Conservation (phyloP, 1,140 invertebrate species). For the Pararge aegeria region DNA sequence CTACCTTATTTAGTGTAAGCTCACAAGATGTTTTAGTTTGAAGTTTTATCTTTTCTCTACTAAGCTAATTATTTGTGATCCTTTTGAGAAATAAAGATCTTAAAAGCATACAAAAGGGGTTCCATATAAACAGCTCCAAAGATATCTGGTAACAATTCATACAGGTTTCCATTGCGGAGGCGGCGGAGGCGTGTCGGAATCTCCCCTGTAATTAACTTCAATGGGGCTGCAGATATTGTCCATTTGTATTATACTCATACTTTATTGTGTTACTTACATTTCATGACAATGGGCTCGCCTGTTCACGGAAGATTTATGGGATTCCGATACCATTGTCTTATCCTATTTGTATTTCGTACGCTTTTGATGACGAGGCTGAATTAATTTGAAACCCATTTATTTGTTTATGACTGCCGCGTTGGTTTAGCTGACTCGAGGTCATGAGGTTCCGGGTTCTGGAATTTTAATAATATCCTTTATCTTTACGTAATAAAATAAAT, state of each 20-base stretch:
- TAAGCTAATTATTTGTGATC: too few relatives aligned
- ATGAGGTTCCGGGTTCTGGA: too few relatives aligned
- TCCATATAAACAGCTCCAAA: background rate
- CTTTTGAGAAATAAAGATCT: background rate
- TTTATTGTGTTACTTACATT: slow-evolving; percentile 11
- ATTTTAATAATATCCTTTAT: too few relatives aligned
- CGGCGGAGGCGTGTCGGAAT: background rate
- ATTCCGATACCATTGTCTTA: slow-evolving; percentile 25
- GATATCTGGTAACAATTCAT: background rate
- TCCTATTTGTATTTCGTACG: background rate
- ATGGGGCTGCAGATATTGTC: slow-evolving; percentile 2
- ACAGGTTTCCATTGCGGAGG: slow-evolving; percentile 9
- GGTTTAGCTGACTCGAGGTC: too few relatives aligned
- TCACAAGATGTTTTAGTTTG: too few relatives aligned
- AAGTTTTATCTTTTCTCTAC: too few relatives aligned
- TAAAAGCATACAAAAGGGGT: too few relatives aligned
- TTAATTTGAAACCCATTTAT: background rate
- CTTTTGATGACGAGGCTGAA: background rate
- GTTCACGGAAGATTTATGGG: slow-evolving; percentile 22
- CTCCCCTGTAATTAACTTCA: slow-evolving; percentile 23
- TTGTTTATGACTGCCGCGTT: too few relatives aligned
- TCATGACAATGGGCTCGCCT: slow-evolving; percentile 25
- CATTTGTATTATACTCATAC: background rate
- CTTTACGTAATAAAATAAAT: too few relatives aligned
- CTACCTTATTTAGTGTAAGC: too few relatives aligned